phyloP scores from a whole-genome alignment of 2,888 invertebrate species.

The Blastobasis adustella region DNA sequence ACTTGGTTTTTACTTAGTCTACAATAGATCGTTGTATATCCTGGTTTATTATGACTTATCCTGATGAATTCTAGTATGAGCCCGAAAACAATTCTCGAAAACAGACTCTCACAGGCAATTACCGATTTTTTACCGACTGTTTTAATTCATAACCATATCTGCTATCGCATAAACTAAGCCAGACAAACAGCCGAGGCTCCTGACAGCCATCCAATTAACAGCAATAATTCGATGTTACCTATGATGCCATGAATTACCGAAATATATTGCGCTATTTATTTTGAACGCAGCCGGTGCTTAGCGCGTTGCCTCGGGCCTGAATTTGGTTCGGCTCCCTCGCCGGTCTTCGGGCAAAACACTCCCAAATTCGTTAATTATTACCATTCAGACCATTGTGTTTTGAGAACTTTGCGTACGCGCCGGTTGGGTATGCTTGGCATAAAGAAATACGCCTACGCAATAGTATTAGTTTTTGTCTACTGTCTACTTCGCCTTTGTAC shows the following conservation, averaged over 20 bases:
- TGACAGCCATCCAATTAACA: constrained; percentile 50
- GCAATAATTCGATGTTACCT: constrained; percentile 45
- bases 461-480: too few species aligned
- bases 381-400: too few species aligned
- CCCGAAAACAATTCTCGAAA: neutral
- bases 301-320: constrained; percentile 18
- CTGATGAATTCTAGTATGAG: too few species aligned
- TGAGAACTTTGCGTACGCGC: too few species aligned
- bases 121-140: neutral
- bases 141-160: neutral
- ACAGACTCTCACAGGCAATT: neutral
- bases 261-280: constrained; percentile 45
- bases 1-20: too few species aligned
- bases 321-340: neutral
- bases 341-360: constrained; percentile 4
- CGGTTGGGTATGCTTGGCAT: too few species aligned
- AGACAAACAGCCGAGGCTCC: constrained; percentile 32
- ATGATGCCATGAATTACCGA: constrained; percentile 18
- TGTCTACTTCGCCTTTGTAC: too few species aligned
- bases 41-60: too few species aligned
- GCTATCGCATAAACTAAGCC: neutral
- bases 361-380: neutral
- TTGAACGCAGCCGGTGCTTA: constrained; percentile 41
- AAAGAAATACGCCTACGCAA: too few species aligned
- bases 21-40: too few species aligned